A percentile compares a stretch with the other conserved stretches of the same genome.
Conservation (phyloP, 2,113 vertebrate genomes). For the Pycnonotus jocosus region DNA sequence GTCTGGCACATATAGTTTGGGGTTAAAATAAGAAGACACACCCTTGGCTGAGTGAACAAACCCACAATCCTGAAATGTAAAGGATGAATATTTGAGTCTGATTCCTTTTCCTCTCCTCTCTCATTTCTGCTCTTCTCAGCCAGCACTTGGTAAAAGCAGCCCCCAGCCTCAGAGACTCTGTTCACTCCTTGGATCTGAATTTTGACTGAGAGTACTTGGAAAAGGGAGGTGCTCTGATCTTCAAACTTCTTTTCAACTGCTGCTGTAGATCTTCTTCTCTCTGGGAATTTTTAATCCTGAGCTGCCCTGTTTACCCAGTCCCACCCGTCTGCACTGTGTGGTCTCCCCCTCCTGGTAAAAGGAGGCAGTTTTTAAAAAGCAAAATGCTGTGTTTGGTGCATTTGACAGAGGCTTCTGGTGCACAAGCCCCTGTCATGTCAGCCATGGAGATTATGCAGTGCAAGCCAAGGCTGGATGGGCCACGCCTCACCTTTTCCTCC, state of each 20-base stretch:
- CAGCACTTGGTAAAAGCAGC: background rate
- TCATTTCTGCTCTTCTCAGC: background rate
- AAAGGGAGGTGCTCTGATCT: background rate
- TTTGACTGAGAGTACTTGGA: background rate
- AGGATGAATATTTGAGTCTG: background rate
- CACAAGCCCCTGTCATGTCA: background rate
- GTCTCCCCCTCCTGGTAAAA: conserved; percentile 52
- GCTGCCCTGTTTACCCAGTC: background rate
- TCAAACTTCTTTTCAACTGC: background rate
- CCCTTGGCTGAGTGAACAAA: background rate
- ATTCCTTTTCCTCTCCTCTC: background rate
- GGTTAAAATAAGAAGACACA: background rate
- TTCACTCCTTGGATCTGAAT: background rate
- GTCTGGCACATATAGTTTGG: background rate
- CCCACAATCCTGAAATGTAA: background rate
- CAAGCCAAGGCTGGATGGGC: background rate
- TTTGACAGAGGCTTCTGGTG: background rate
- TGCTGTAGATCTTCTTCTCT: background rate
- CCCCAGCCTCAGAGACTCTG: background rate
- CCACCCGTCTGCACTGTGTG: background rate
- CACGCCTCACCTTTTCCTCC: background rate
- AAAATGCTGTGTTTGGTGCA: background rate
- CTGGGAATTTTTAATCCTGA: background rate
- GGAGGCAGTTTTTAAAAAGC: background rate
- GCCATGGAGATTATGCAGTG: background rate